Evolutionary conservation across 2,888 invertebrate genomes (phyloP).

Genomic region (Tineola bisselliella): DNA sequence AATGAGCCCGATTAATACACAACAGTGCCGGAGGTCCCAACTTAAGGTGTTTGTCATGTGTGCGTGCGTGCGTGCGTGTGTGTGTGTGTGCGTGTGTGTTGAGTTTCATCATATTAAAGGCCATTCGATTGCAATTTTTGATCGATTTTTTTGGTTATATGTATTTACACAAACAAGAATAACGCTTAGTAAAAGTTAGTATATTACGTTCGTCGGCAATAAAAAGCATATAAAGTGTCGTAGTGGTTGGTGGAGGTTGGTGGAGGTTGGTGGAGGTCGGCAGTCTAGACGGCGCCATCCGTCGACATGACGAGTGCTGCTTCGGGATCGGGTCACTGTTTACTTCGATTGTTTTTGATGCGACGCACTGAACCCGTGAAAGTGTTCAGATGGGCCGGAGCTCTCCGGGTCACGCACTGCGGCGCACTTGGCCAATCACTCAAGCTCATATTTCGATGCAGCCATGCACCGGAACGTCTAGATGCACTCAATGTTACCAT

Average conservation of each 20-base stretch:
- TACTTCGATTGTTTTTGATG: no score
- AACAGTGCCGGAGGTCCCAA: neutral
- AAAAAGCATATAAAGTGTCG: no score
- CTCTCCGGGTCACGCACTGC: neutral
- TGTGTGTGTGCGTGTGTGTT: neutral
- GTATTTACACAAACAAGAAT: no score
- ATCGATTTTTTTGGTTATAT: neutral
- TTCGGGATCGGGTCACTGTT: no score
- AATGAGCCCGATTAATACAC: slow-evolving; percentile 10
- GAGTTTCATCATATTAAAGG: neutral
- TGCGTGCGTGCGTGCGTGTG: neutral
- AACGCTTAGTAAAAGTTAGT: no score
- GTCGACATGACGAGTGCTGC: neutral
- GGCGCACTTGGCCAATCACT: neutral
- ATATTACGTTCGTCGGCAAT: no score
- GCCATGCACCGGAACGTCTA: neutral
- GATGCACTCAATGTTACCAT: neutral
- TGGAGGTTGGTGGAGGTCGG: no score
- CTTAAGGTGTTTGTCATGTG: neutral
- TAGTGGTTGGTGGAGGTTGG: no score
- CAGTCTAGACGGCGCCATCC: slow-evolving; percentile 2
- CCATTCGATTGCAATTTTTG: neutral
- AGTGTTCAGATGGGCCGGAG: no score
- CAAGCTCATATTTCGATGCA: neutral
- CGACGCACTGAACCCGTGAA: no score